These are phyloP conservation scores for Orthochromis malagaraziensis DNA, from an alignment of 2,113 vertebrate genomes.

Conservation along the genomic window DNA sequence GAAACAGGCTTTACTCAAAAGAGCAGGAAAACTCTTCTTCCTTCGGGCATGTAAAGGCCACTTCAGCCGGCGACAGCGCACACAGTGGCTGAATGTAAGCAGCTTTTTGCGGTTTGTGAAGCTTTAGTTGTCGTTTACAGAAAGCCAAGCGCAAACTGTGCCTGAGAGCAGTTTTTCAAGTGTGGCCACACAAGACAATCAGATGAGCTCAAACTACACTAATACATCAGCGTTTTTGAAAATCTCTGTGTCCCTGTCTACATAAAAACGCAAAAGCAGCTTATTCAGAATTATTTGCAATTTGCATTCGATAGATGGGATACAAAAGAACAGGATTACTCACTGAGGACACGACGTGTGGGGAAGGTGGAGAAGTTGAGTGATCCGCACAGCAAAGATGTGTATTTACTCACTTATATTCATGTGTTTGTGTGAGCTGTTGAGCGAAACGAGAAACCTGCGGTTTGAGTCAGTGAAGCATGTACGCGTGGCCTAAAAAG, in stretches of 20 bases:
- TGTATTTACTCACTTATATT: background rate
- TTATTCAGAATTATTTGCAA: background rate
- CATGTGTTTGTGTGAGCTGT: background rate
- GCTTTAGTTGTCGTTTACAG: background rate
- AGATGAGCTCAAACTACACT: conserved; percentile 2
- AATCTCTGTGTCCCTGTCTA: background rate
- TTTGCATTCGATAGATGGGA: background rate
- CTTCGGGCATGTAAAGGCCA: background rate
- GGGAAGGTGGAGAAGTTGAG: background rate
- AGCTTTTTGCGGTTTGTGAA: background rate
- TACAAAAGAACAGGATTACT: background rate
- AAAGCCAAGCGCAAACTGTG: background rate
- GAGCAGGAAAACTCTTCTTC: background rate
- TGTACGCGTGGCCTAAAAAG: conserved; percentile 1
- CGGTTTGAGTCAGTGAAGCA: conserved; percentile 15
- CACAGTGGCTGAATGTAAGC: background rate
- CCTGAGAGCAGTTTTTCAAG: background rate
- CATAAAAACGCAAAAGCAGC: background rate
- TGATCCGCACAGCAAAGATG: background rate
- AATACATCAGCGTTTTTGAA: conserved; percentile 10
- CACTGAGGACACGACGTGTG: background rate
- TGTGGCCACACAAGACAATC: background rate
- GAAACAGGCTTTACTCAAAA: background rate
- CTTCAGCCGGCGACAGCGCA: background rate
- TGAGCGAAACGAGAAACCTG: conserved; percentile 22